These are phyloP conservation scores for Euura saliciscinereae DNA, from an alignment of 1,140 invertebrate species.

Conservation along the genomic window DNA sequence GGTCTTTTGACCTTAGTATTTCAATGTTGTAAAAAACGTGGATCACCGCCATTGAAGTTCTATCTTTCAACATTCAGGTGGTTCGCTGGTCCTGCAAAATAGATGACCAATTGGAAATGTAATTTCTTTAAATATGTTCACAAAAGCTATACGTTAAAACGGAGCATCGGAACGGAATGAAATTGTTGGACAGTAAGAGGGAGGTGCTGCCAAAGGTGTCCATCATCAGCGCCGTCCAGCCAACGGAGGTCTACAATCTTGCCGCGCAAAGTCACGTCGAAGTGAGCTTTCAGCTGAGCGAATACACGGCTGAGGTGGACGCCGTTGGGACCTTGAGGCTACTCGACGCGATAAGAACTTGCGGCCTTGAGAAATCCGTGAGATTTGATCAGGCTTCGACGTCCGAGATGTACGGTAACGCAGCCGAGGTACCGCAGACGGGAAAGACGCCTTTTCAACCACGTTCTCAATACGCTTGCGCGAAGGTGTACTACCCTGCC, in stretches of 20 bases:
- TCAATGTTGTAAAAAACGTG: too few relatives aligned
- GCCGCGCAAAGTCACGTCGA: constrained; percentile 99
- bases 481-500: constrained; percentile 97
- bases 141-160: too few relatives aligned
- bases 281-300: constrained; percentile 95
- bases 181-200: too few relatives aligned
- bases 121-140: too few relatives aligned
- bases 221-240: constrained; percentile 84
- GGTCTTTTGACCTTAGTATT: too few relatives aligned
- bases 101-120: too few relatives aligned
- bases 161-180: too few relatives aligned
- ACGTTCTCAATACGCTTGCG: constrained; percentile 98
- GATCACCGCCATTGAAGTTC: too few relatives aligned
- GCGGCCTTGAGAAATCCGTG: constrained; percentile 82
- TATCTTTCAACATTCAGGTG: too few relatives aligned
- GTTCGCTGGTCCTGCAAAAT: too few relatives aligned
- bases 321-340: constrained; percentile 95
- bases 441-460: constrained; percentile 99
- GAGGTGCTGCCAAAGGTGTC: too few relatives aligned
- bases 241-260: constrained; percentile 97
- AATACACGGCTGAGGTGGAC: constrained; percentile 99
- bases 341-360: constrained; percentile 94
- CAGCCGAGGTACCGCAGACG: constrained; percentile 94
- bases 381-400: constrained; percentile 99
- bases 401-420: constrained; percentile 98